phyloP scores from a whole-genome alignment of 2,888 invertebrate species.

The Luperina testacea region DNA sequence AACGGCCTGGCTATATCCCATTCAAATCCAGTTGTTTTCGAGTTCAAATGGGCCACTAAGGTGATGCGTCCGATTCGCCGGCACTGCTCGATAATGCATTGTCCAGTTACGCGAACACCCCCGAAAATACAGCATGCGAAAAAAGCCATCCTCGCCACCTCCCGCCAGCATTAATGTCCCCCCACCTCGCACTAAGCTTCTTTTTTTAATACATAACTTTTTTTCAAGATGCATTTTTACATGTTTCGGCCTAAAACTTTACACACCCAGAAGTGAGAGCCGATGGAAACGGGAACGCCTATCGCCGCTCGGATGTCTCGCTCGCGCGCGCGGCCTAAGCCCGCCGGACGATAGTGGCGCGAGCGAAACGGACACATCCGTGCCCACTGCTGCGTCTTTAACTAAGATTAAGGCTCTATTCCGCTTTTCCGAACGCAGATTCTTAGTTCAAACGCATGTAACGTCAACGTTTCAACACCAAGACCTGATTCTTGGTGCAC shows the following conservation, averaged over 20 bases:
- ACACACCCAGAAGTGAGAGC: conserved; percentile 87
- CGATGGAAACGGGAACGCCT: conserved; percentile 86
- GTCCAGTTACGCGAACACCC: conserved; percentile 88
- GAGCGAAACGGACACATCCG: conserved; percentile 83
- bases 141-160: conserved; percentile 88
- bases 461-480: conserved; percentile 71
- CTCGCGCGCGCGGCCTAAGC: conserved; percentile 74
- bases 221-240: conserved; percentile 91
- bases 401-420: conserved; percentile 89
- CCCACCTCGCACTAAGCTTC: conserved; percentile 89
- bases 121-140: conserved; percentile 90
- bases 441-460: conserved; percentile 81
- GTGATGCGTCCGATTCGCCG: conserved; percentile 83
- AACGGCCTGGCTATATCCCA: conserved; percentile 56
- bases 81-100: conserved; percentile 87
- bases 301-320: conserved; percentile 83
- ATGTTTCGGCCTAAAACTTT: conserved; percentile 91
- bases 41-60: conserved; percentile 84
- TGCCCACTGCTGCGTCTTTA: conserved; percentile 85
- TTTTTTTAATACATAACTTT: conserved; percentile 91
- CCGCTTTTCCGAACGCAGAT: conserved; percentile 83
- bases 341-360: conserved; percentile 87
- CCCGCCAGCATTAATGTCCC: conserved; percentile 88
- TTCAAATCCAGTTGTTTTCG: conserved; percentile 76
- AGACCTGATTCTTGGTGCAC: conserved; percentile 60